phyloP scores from a whole-genome alignment of 2,888 invertebrate species.

The Noctuana brunneofusca region DNA sequence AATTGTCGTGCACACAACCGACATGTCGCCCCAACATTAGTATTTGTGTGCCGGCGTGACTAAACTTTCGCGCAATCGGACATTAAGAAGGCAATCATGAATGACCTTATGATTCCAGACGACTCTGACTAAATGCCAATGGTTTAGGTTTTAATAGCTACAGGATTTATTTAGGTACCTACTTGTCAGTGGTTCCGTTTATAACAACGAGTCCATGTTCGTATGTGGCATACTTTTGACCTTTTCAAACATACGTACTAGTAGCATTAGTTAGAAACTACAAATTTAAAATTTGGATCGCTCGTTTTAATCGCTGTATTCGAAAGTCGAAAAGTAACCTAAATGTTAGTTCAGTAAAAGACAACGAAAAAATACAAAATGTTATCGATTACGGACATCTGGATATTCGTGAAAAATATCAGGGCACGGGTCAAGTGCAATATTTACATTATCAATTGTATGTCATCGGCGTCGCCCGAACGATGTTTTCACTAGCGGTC shows the following conservation, averaged over 20 bases:
- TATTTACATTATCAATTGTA: constrained; percentile 79
- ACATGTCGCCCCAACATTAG: constrained; percentile 59
- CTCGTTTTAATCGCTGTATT: not conserved
- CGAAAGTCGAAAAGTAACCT: too few relatives aligned
- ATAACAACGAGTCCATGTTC: not conserved
- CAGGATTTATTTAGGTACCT: constrained; percentile 20
- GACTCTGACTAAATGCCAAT: constrained; percentile 33
- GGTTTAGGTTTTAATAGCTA: constrained; percentile 22
- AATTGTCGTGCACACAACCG: constrained; percentile 60
- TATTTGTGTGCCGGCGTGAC: constrained; percentile 57
- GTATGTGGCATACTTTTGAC: not conserved
- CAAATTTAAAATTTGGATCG: not conserved
- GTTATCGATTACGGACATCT: constrained; percentile 18
- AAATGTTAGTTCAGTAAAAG: not conserved
- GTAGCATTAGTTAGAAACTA: not conserved
- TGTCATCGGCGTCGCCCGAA: constrained; percentile 73
- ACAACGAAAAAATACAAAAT: constrained; percentile 12
- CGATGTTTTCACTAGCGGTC: constrained; percentile 74
- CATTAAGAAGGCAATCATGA: constrained; percentile 53
- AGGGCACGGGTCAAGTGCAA: constrained; percentile 65
- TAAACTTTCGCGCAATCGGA: constrained; percentile 64
- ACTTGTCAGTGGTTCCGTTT: constrained; percentile 16
- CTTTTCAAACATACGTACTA: not conserved
- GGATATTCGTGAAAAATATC: constrained; percentile 51
- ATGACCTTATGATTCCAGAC: constrained; percentile 36